phyloP scores from a whole-genome alignment of 2,888 invertebrate species.

The Poecilobothrus nobilitatus region DNA sequence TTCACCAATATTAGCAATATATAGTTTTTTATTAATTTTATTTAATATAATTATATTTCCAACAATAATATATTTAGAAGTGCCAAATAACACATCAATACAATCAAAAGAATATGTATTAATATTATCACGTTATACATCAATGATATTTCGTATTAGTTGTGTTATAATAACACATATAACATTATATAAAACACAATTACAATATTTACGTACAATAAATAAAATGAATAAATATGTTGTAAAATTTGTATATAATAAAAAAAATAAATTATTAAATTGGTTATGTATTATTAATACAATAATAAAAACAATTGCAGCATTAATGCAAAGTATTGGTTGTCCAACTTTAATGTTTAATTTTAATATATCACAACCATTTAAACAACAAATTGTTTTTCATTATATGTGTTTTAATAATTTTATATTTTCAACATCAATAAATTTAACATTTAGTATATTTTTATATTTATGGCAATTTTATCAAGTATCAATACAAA shows the following conservation, averaged over 20 bases:
- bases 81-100: neutral
- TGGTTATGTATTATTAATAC: neutral
- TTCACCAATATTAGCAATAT: neutral
- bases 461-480: conserved; percentile 4
- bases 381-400: neutral
- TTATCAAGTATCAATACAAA: neutral
- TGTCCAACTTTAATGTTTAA: neutral
- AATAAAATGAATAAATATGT: conserved; percentile 2
- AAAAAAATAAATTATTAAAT: neutral
- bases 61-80: neutral
- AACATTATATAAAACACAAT: neutral
- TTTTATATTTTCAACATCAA: neutral
- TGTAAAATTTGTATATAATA: neutral
- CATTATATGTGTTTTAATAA: conserved; percentile 1
- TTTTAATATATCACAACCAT: neutral
- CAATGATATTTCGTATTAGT: neutral
- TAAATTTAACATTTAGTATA: neutral
- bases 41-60: neutral
- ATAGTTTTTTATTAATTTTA: neutral
- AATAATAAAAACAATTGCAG: neutral
- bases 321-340: neutral
- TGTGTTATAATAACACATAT: neutral
- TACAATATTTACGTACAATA: neutral
- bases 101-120: neutral
- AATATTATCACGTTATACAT: neutral